Evolutionary conservation across 2,888 invertebrate species (phyloP), one percentile per base, ranked within the genome.

Genomic region (Catotricha subobsoleta): DNA sequence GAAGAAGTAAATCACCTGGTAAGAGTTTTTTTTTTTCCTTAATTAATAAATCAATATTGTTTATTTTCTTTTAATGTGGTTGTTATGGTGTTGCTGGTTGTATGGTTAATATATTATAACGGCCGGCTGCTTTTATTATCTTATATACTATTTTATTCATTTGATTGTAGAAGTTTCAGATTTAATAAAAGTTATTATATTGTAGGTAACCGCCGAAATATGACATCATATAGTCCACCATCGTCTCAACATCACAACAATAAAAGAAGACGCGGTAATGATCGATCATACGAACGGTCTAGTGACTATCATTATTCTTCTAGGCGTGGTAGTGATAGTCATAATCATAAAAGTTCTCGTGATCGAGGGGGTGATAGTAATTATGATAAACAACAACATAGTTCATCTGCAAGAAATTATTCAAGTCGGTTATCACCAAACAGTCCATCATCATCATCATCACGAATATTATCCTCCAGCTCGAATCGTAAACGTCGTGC

Each of bases 1-100:
- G 44, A 42, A 25, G 27, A 34, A 39, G 43, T 7, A 44, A 56
- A 19, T 56, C 59, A n/a, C 60, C 59, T 38, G 59, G 59, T 59
- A 48, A 47, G 47, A 28, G 36, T 5, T 21, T 2, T 37, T 28
- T 20, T 9, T 33, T 37, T 29, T 42, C 8, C 7, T n/a, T n/a
- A 25, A 10, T 6, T 25, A 25, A 25, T 25, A 25, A 25, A 8
- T 25, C 25, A 25, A 25, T 25, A 25, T 25, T 8, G 25, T 25
- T 25, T 25, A 10, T 25, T 25, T 6, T 8, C 10, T 25, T 25
- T 25, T 25, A 10, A 25, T n/a, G n/a, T n/a, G 25, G 25, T 6
- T 8, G 25, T 25, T 6, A 5, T 25, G 25, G 25, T 25, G 25
- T 9, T 25, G 25, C 25, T 25, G 25, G 7, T 25, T 6, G 7